Base-by-base conservation (phyloP, 2,113 vertebrate species). In the Pyxicephalus adspersus region DNA sequence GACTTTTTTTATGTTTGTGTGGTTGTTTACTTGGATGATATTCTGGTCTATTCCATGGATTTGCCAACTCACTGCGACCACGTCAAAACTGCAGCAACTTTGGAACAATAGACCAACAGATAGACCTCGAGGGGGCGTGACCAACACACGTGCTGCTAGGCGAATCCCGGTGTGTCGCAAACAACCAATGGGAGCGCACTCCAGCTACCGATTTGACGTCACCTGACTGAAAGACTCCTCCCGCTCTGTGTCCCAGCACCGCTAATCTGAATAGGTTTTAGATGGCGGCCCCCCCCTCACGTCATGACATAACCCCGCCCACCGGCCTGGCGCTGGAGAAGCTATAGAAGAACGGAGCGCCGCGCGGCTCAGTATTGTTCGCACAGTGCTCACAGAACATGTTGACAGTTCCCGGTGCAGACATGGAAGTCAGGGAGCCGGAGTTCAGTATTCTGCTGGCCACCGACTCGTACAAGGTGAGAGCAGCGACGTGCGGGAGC, bases 381-480 rank as follows among this genome's bases (percentile, higher is more conserved):
- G 45, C 22, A 51, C 28, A 34, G 5, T 55, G 45, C 4, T 86
- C 86, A 76, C 83, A 87, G 83, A 84, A 80, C 89, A 88, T 83
- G 82, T 20, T 81, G 79, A 19, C 38, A 64, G 57, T 25, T 6
- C 29, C 78, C 83, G 83, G 88, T 72, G 87, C 83, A 86, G 95
- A 93, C 91, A 98, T 97, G 97, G 95, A 96, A 87, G 63, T 91
- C 89, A 85, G 92, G 83, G 92, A 93, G 89, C 66, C 87, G 45
- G 94, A 94, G 83, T 97, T 98, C 93, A 98, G 94, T 85, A 94
- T 98, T 81, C 84, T 98, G 84, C 83, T 98, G 64, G 95, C 95
- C 66, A 98, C 96, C 22, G 96, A 98, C 64, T 98, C 96, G 4
- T 98, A 98, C 89, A 98, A 98, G 96, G 96, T 97, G 91, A 68